Percentiles rank a stretch among this genome's conserved stretches.
Conservation (phyloP, 2,797 vertebrate species). For the Ceryle rudis region DNA sequence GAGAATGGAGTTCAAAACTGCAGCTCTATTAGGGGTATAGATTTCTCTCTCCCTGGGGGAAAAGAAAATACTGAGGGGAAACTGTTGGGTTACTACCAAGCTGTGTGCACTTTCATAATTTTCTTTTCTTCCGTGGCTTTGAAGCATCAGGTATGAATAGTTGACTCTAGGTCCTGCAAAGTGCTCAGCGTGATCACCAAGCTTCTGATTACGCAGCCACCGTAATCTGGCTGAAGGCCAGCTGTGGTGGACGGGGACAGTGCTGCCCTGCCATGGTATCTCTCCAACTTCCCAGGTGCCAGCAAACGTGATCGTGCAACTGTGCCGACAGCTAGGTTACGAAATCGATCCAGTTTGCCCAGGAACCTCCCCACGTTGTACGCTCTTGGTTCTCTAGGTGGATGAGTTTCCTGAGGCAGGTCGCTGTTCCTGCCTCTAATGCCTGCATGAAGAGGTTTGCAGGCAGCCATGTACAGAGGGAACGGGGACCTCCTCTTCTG, state of each 20-base stretch:
- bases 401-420: background rate
- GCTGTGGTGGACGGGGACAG: background rate
- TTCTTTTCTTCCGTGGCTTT: background rate
- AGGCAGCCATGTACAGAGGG: accelerated
- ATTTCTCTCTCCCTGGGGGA: background rate
- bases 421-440: background rate
- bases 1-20: background rate
- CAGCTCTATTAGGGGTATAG: background rate
- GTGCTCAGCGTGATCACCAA: background rate
- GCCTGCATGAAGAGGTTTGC: accelerated
- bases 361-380: background rate
- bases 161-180: background rate
- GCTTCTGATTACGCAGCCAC: background rate
- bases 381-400: background rate
- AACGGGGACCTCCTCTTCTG: background rate
- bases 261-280: background rate
- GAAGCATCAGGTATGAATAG: background rate
- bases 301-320: background rate
- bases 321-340: background rate
- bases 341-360: background rate
- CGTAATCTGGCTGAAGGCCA: background rate
- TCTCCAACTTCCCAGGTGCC: background rate
- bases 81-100: background rate
- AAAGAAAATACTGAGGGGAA: background rate
- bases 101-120: background rate